Percentiles rank a stretch among this genome's conserved stretches.
These are phyloP conservation scores for Lytechinus pictus DNA, from an alignment of 35 echinoderm and acorn worm species.

Conservation along the genomic window DNA sequence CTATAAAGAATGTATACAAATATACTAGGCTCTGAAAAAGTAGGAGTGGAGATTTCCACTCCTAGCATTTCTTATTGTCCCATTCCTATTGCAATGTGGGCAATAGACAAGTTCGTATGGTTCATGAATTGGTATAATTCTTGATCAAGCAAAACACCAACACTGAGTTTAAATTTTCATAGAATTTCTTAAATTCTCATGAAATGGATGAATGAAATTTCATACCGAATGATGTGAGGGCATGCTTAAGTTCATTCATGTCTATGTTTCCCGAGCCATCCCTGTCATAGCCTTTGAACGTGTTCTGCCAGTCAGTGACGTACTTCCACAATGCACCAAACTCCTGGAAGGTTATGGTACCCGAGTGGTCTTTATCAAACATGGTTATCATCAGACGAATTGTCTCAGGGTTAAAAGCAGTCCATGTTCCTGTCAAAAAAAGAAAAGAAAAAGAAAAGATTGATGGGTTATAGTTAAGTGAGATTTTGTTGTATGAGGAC, in stretches of 20 bases:
- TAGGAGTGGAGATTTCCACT: no score
- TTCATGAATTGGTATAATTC: no score
- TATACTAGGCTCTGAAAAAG: no score
- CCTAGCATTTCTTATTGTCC: no score
- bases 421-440: slow-evolving; percentile 84
- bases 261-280: slow-evolving; percentile 96
- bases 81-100: no score
- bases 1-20: no score
- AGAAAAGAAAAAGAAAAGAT: background rate
- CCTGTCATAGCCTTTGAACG: slow-evolving; percentile 92
- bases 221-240: slow-evolving; percentile 89
- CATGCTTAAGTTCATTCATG: slow-evolving; percentile 87
- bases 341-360: slow-evolving; percentile 96
- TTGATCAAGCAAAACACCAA: no score
- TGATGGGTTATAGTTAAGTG: no score
- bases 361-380: slow-evolving; percentile 90
- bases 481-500: no score
- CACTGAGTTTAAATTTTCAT: no score
- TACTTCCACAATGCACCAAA: slow-evolving; percentile 99
- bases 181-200: no score
- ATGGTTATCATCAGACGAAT: slow-evolving; percentile 96
- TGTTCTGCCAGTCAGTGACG: slow-evolving; percentile 95
- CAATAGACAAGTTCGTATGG: no score
- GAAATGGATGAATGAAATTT: background rate
- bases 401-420: slow-evolving; percentile 94